Conservation (phyloP, 2,888 invertebrate species). For the Bursaphelenchus okinawaensis region DNA sequence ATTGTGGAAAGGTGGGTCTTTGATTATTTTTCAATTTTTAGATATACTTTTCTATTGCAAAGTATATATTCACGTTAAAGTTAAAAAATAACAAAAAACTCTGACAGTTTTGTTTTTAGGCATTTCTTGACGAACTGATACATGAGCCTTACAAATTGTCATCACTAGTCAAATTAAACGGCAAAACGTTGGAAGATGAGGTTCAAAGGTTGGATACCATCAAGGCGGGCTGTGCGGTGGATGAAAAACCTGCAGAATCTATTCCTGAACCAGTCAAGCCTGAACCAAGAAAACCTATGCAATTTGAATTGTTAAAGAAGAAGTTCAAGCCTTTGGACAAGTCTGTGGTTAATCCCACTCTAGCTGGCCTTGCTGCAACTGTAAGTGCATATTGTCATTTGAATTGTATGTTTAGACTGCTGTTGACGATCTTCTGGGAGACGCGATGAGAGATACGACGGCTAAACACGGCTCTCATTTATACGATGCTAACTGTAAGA, state of each 20-base stretch:
- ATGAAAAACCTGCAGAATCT: not conserved
- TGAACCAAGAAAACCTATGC: not conserved
- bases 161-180: not conserved
- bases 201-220: not conserved
- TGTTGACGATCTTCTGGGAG: conserved; percentile 38
- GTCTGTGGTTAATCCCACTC: not conserved
- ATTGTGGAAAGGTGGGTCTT: not conserved
- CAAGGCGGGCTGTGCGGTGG: not conserved
- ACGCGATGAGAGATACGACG: conserved; percentile 34
- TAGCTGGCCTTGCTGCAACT: not conserved
- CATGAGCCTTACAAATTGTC: not conserved
- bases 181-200: not conserved
- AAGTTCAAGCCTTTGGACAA: not conserved
- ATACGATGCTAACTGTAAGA: conserved; percentile 38
- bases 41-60: no score
- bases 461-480: conserved; percentile 34
- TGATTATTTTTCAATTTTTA: conserved; percentile 6
- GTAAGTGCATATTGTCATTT: not conserved
- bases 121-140: not conserved
- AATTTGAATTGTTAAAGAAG: not conserved
- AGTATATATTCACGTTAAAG: no score
- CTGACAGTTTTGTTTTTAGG: not conserved
- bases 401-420: conserved; percentile 27
- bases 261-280: not conserved
- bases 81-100: conserved; percentile 4